Base-by-base conservation (phyloP, 2,888 invertebrate species). In the Bellardia bayeri region DNA sequence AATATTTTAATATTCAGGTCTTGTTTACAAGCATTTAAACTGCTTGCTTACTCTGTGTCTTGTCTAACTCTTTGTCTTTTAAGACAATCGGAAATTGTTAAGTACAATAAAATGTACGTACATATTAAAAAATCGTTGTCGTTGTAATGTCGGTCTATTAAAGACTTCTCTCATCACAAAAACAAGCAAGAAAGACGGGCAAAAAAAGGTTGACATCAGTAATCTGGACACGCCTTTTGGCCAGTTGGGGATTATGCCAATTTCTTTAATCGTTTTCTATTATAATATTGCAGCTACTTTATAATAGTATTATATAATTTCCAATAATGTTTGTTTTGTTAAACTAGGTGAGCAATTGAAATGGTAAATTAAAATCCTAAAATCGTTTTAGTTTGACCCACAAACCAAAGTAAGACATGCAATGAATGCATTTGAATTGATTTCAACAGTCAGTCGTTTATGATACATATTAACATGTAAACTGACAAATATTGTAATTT, bases 1-100 rank as follows among this genome's bases (percentile, higher is more conserved):
- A 58, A 5, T 75, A 61, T 72, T 82, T 86, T 45, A 82, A 56
- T 79, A 86, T 86, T 68, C 84, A 80, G 56, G 75, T 86, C 80
- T 56, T 75, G 79, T 69, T 80, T 84, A 16, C 14, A 13, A 66
- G 9, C 56, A 63, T 68, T 72, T 86, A 75, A 71, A 63, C n/a
- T 58, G 63, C 72, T 45, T 58, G 63, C 72, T 45, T n/a, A 45
- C 13, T 42, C 56, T 75, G 14, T 40, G 56, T 58, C 16, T 4
- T 45, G 72, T 64, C 13, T 64, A 66, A 45, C 14, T 66, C 54
- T 68, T 71, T 64, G 64, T 42, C 54, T 51, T 72, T 45, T 82
- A 37, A 58, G 16, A 78, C 72, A 78, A 72, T 82, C 64, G 85
- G 72, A 82, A 78, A 81, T 86, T 72, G 72, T 72, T 66, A 71